Percentiles rank a stretch among this genome's conserved stretches.
These are phyloP conservation scores for Spodoptera exigua DNA, from an alignment of 2,888 invertebrate genomes.

Conservation along the genomic window DNA sequence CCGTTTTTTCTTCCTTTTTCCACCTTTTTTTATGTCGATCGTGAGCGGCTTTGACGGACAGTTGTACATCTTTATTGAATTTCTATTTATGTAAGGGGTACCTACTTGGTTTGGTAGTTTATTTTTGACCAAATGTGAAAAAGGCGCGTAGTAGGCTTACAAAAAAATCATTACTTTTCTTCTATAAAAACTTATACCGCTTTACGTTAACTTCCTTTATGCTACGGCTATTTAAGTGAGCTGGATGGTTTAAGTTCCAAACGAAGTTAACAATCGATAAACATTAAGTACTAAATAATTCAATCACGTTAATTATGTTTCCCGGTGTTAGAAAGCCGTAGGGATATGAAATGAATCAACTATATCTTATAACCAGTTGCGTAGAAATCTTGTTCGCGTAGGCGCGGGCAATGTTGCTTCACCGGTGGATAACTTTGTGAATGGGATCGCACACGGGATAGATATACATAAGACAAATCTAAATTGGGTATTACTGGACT, in stretches of 20 bases:
- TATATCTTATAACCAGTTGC: constrained; percentile 69
- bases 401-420: constrained; percentile 66
- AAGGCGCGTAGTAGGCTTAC: neutral
- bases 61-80: constrained; percentile 13
- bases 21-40: constrained; percentile 4
- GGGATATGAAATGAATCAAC: constrained; percentile 58
- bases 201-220: too few relatives aligned
- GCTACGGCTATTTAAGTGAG: too few relatives aligned
- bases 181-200: too few relatives aligned
- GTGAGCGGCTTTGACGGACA: constrained; percentile 17
- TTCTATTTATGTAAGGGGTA: constrained; percentile 7
- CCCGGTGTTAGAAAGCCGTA: constrained; percentile 43
- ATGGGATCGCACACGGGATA: constrained; percentile 51
- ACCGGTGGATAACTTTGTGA: constrained; percentile 62
- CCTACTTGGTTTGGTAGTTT: neutral
- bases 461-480: constrained; percentile 42
- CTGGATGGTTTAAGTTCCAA: neutral
- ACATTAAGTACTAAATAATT: constrained; percentile 31
- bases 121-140: constrained; percentile 3
- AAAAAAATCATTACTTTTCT: neutral
- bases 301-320: constrained; percentile 38
- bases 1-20: constrained; percentile 6
- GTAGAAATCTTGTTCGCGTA: constrained; percentile 75
- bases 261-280: constrained; percentile 15
- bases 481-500: constrained; percentile 43